Percentiles rank a stretch among this genome's conserved stretches.
Evolutionary conservation across 2,113 vertebrate species (phyloP).

Genomic region (Lagopus muta): DNA sequence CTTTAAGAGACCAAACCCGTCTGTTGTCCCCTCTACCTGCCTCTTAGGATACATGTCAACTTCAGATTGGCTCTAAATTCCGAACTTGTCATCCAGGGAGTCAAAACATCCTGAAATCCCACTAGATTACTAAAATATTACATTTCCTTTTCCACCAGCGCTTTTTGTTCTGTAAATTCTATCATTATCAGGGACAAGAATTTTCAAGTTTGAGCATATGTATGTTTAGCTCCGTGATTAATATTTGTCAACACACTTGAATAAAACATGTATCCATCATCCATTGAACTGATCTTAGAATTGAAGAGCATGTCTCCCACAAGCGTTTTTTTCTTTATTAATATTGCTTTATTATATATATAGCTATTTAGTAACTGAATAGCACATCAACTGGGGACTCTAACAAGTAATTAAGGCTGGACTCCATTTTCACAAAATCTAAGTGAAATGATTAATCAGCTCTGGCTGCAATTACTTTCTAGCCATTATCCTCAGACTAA

Average conservation of each 20-base stretch:
- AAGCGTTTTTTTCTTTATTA: constrained; percentile 11
- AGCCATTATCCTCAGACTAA: constrained; percentile 35
- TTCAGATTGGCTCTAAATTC: constrained; percentile 47
- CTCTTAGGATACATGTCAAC: constrained; percentile 33
- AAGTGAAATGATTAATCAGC: constrained; percentile 68
- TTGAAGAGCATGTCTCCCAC: background rate
- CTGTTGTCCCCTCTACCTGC: constrained; percentile 40
- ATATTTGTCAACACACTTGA: constrained; percentile 40
- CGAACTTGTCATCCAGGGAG: background rate
- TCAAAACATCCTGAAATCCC: background rate
- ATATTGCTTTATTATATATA: constrained; percentile 37
- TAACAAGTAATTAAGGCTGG: constrained; percentile 49
- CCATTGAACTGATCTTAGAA: constrained; percentile 47
- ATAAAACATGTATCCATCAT: constrained; percentile 34
- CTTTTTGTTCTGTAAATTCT: background rate
- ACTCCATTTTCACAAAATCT: constrained; percentile 67
- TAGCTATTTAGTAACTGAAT: background rate
- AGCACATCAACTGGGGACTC: constrained; percentile 24
- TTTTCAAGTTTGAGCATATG: constrained; percentile 12
- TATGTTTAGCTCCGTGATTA: constrained; percentile 13
- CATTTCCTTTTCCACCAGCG: background rate
- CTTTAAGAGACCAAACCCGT: constrained; percentile 63
- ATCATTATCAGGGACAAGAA: constrained; percentile 2
- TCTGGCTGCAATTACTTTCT: constrained; percentile 59
- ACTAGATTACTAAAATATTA: background rate